Percentiles rank a stretch among this genome's conserved stretches.
phyloP scores from a whole-genome alignment of 2,797 vertebrate genomes.

The Ara ararauna region DNA sequence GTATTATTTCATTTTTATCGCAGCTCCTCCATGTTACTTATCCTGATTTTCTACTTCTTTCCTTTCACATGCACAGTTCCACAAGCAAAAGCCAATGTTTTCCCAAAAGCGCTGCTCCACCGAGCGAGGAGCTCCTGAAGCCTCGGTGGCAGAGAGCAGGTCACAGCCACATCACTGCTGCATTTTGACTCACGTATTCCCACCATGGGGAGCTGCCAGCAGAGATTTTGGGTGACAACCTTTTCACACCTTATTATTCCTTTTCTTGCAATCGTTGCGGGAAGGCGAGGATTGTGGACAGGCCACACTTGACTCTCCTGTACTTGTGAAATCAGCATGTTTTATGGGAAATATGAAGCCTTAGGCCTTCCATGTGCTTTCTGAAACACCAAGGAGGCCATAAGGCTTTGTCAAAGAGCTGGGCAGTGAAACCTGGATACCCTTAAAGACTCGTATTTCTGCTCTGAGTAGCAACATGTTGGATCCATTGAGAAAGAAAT shows the following conservation, averaged over 20 bases:
- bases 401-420: neutral
- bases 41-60: neutral
- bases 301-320: fast-evolving
- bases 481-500: neutral
- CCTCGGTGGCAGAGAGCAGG: neutral
- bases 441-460: neutral
- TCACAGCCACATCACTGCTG: neutral
- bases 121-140: neutral
- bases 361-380: neutral
- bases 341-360: neutral
- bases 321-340: neutral
- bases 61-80: neutral
- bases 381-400: neutral
- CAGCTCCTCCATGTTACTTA: neutral
- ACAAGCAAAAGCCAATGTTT: neutral
- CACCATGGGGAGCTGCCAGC: neutral
- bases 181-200: fast-evolving
- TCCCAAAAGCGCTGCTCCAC: neutral
- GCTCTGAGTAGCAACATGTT: neutral
- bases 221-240: neutral
- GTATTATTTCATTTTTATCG: neutral
- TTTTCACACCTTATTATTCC: neutral
- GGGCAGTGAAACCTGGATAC: neutral
- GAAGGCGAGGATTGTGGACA: neutral
- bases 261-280: neutral